A percentile compares a stretch with the other conserved stretches of the same genome.
phyloP scores from a whole-genome alignment of 1,140 invertebrate species.

The Drosophila tsacasi region DNA sequence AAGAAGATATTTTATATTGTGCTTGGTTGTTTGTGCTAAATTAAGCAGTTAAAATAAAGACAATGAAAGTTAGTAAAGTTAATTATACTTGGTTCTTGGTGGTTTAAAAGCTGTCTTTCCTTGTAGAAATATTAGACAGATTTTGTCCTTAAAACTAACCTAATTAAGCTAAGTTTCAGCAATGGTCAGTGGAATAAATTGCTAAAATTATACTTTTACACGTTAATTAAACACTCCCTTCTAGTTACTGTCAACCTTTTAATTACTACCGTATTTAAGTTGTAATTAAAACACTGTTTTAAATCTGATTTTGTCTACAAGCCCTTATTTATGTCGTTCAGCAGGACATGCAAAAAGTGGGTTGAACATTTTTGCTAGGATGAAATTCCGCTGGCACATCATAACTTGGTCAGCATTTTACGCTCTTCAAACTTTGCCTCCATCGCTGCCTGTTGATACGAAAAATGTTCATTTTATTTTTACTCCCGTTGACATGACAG shows the following conservation, averaged over 20 bases:
- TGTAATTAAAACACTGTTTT: slow-evolving; percentile 7
- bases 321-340: neutral
- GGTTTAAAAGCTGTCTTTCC: neutral
- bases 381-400: slow-evolving; percentile 32
- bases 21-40: neutral
- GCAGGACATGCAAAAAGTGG: slow-evolving; percentile 9
- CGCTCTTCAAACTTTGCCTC: slow-evolving; percentile 7
- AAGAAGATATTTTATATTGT: neutral
- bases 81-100: neutral
- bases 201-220: too few species aligned
- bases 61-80: too few species aligned
- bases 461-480: slow-evolving; percentile 54
- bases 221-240: neutral
- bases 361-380: slow-evolving; percentile 10
- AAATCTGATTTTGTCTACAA: slow-evolving; percentile 5
- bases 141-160: neutral
- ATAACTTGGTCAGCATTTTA: slow-evolving; percentile 29
- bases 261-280: neutral
- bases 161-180: neutral
- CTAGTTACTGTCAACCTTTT: neutral
- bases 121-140: too few species aligned
- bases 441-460: slow-evolving; percentile 43
- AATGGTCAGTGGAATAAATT: neutral
- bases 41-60: neutral
- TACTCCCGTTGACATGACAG: slow-evolving; percentile 54